Base-by-base conservation (phyloP, 2,797 vertebrate species). In the Anas bahamensis region DNA sequence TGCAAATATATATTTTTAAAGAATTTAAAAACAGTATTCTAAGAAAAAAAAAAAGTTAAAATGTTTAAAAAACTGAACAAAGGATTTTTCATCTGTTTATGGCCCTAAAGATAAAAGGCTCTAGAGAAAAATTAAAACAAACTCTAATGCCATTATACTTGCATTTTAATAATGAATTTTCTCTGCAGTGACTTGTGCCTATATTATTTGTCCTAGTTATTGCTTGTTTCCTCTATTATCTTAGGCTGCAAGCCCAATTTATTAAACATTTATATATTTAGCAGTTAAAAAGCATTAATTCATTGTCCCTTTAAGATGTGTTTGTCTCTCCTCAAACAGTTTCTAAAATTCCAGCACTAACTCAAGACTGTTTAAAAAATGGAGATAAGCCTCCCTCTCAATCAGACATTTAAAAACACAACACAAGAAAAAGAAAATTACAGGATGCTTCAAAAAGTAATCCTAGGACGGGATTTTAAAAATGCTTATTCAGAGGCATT, bases 121-220 rank as follows among this genome's bases (percentile, higher is more conserved):
- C 77, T 76, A 81, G 73, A 89, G 85, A 88, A 89, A 95, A 97
- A 96, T 83, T 96, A 94, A 90, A 88, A 90, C 77, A 88, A 92
- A 63, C 72, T 70, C 64, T 88, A 83, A 94, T 94, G 88, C 69
- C 39, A 76, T 92, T 93, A 95, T 37, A 81, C 88, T 60, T 88
- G 93, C 70, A 94, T 96, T 92, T 96, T 94, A 95, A 92, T 91
- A 95, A 96, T 64, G 63, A 72, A 83, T 93, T 94, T 59, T 93
- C 76, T 92, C 71, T 91, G 78, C 48, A 37, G 19, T 86, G 79
- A 73, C 66, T 95, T 15, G 18, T 81, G 56, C 33, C 37, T 77
- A 82, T 57, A 93, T 87, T 96, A 86, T 93, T 94, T 95, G 61
- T 86, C 41, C 5, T 75, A 69, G 83, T 84, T 93, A 92, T 83